phyloP scores from a whole-genome alignment of 2,888 invertebrate genomes.

The Nebria salina region DNA sequence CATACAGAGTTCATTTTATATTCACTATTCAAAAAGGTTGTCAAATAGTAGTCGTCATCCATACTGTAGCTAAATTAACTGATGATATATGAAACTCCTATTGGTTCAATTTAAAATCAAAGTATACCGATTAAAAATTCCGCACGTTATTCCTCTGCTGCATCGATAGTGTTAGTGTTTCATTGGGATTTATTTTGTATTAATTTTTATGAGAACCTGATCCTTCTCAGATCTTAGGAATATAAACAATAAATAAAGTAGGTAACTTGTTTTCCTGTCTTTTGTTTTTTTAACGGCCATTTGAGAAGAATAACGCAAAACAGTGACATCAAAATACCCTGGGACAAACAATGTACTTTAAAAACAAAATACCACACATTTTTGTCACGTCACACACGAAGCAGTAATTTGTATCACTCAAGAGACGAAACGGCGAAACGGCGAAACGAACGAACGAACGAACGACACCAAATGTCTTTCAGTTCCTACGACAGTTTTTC shows the following conservation, averaged over 20 bases:
- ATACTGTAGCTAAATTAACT: no score
- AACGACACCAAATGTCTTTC: conserved; percentile 10
- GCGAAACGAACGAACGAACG: neutral
- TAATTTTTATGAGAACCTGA: no score
- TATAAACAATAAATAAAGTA: neutral
- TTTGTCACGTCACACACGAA: conserved; percentile 39
- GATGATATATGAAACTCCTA: no score
- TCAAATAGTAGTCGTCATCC: no score
- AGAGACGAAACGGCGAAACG: conserved; percentile 23
- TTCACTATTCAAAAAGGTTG: no score
- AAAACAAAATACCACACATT: conserved; percentile 27
- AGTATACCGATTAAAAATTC: no score
- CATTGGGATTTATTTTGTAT: neutral
- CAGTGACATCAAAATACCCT: conserved; percentile 4
- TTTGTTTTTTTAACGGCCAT: conserved; percentile 36
- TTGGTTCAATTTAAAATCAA: no score
- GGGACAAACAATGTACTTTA: conserved; percentile 3
- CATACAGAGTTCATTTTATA: no score
- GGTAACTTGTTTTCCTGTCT: conserved; percentile 5
- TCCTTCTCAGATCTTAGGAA: neutral
- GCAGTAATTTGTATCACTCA: conserved; percentile 41
- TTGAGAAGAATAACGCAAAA: neutral
- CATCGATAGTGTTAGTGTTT: neutral
- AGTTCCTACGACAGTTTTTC: conserved; percentile 13
- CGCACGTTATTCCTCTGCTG: no score